Percentiles rank a stretch among this genome's conserved stretches.
phyloP scores from a whole-genome alignment of 2,888 invertebrate genomes.

The Pachymerium ferrugineum region DNA sequence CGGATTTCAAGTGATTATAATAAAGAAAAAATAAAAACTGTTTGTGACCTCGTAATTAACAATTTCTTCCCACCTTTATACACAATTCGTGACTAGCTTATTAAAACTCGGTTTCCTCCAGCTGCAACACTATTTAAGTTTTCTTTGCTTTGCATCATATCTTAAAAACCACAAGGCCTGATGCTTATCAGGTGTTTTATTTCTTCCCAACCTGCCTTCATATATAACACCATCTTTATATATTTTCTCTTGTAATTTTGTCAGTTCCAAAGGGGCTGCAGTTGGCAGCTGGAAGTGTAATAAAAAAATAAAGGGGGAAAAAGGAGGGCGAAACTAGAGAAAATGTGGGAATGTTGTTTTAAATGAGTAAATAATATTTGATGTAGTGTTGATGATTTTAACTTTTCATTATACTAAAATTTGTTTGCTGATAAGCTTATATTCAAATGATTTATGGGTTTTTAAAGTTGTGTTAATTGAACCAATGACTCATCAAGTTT shows the following conservation, averaged over 20 bases:
- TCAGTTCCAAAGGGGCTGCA: neutral
- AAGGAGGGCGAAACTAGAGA: neutral
- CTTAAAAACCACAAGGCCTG: constrained; percentile 13
- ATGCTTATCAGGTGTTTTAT: constrained; percentile 22
- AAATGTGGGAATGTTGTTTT: neutral
- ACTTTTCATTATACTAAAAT: neutral
- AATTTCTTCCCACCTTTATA: constrained; percentile 1
- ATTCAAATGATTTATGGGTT: neutral
- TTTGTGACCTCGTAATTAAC: neutral
- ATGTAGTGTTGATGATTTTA: neutral
- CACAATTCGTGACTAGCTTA: constrained; percentile 6
- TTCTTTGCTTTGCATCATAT: neutral
- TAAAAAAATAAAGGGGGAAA: neutral
- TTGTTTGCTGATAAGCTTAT: neutral
- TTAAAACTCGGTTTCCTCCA: constrained; percentile 1
- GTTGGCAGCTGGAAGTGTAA: neutral
- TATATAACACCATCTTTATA: constrained; percentile 3
- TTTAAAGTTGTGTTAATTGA: constrained; percentile 15
- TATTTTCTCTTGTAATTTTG: neutral
- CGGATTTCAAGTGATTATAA: neutral
- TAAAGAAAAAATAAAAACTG: neutral
- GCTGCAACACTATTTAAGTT: constrained; percentile 13
- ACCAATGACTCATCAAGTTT: constrained; percentile 6
- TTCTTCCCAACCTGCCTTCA: constrained; percentile 6
- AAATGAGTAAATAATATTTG: neutral